These are phyloP conservation scores for Ridgeia piscesae DNA, from an alignment of 1,140 invertebrate species.

Conservation along the genomic window DNA sequence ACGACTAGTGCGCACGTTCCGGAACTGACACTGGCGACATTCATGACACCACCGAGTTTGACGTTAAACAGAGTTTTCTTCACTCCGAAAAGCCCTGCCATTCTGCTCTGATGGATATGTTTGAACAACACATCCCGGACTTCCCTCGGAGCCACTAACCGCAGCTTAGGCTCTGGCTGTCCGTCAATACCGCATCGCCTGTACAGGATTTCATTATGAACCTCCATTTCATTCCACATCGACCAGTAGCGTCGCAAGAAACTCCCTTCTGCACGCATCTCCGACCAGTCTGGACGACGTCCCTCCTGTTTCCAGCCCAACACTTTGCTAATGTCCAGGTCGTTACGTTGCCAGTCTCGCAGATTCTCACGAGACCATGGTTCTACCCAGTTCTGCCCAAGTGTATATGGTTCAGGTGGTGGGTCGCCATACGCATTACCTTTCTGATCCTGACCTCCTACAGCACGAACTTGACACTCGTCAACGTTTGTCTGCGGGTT, in stretches of 20 bases:
- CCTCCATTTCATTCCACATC: background rate
- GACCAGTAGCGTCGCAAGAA: background rate
- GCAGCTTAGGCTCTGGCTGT: background rate
- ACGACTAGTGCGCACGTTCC: background rate
- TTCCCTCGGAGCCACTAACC: background rate
- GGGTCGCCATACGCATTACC: background rate
- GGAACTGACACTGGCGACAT: constrained; percentile 10
- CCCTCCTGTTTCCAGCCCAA: background rate
- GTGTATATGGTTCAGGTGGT: background rate
- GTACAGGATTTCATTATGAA: background rate
- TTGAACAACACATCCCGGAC: background rate
- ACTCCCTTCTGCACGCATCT: background rate
- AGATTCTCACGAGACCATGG: background rate
- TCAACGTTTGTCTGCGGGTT: background rate
- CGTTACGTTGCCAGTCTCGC: background rate
- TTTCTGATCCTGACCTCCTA: background rate
- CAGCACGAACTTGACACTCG: background rate
- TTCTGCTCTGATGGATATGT: background rate
- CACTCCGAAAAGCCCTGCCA: constrained; percentile 12
- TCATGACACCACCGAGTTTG: constrained; percentile 8
- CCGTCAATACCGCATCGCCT: background rate
- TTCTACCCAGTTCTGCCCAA: constrained; percentile 2
- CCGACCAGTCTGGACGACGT: background rate
- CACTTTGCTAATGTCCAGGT: background rate
- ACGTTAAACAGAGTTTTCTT: background rate